Evolutionary conservation across 53 echinoderm and acorn worm genomes (phyloP), one percentile per base, ranked within the genome.

Genomic region (Arbacia lixula): DNA sequence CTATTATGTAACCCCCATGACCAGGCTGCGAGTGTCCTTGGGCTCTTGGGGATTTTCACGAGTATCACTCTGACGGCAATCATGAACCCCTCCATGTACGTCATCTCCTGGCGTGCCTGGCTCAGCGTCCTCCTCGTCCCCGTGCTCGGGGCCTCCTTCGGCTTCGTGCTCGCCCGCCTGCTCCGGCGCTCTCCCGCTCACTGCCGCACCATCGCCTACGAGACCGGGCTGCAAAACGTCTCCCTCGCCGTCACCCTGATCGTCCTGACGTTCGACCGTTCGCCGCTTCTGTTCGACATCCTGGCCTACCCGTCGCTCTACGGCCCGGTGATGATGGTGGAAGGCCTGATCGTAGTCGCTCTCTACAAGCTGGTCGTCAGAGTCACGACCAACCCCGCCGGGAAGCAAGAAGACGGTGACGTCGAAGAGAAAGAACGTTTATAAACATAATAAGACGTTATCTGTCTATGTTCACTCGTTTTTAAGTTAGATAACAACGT

Each of bases 171-270:
- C 3, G 89, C 96, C 9, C 83, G 67, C 43, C n/a, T 85, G 31
- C 46, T 96, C 1, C 89, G 94, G 19, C 91, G 92, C 30, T 61
- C 89, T 9, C 71, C 86, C 52, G 68, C 38, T 3, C 88, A 94
- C 36, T 94, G 96, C 68, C 93, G 96, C 21, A 94, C 96, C 81
- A 96, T 96, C 54, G 84, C 91, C 39, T 91, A 90, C 60, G 96
- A 96, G 86, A 96, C 96, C 0, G 96, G 96, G 25, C 53, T 78
- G 10, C 96, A 96, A 46, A 96, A 94, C 79, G 76, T 89, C 33
- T 89, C 91, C 3, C 85, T 96, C 50, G 91, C 93, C 9, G 40
- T 96, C 42, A 89, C 96, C 19, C 68, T 96, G 30, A 46, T 96
- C 54, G 71, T 88, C 16, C 75, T 96, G 36, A 85, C 93, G 19